Evolutionary conservation across 2,888 invertebrate species (phyloP).

Genomic region (Eledona agricola): DNA sequence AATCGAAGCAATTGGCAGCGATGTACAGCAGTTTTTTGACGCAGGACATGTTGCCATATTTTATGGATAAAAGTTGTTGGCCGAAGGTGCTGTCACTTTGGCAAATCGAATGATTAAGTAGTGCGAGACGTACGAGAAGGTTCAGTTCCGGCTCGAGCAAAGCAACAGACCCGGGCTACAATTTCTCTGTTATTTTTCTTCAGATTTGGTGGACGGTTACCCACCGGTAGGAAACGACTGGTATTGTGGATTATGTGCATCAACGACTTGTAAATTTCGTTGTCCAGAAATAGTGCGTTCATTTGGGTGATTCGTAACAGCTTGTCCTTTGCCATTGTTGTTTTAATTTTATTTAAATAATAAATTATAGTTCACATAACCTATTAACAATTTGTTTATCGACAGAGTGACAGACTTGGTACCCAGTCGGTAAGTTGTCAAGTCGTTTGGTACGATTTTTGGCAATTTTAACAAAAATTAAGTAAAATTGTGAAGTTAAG

Average conservation of each 20-base stretch:
- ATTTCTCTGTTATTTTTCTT: constrained; percentile 50
- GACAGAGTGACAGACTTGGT: too few relatives aligned
- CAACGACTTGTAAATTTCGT: constrained; percentile 78
- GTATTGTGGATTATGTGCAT: constrained; percentile 72
- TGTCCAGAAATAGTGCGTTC: constrained; percentile 83
- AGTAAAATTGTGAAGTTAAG: too few relatives aligned
- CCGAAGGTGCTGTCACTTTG: constrained; percentile 79
- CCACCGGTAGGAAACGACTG: constrained; percentile 73
- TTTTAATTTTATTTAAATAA: constrained; percentile 1
- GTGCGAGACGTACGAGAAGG: constrained; percentile 70
- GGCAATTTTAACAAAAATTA: too few relatives aligned
- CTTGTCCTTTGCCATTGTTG: constrained; percentile 42
- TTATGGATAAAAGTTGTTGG: constrained; percentile 81
- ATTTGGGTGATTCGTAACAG: constrained; percentile 64
- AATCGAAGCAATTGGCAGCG: constrained; percentile 69
- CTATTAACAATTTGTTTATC: constrained; percentile 7
- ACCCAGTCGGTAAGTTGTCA: too few relatives aligned
- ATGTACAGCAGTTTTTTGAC: constrained; percentile 71
- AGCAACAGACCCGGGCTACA: constrained; percentile 70
- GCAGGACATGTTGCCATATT: constrained; percentile 72
- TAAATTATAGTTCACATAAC: constrained; percentile 8
- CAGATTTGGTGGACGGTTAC: constrained; percentile 35
- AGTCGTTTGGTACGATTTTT: too few relatives aligned
- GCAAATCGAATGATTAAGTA: constrained; percentile 77
- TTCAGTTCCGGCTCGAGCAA: constrained; percentile 77